Base-by-base conservation (phyloP, 2,797 vertebrate species). In the Rhyacichthys aspro region DNA sequence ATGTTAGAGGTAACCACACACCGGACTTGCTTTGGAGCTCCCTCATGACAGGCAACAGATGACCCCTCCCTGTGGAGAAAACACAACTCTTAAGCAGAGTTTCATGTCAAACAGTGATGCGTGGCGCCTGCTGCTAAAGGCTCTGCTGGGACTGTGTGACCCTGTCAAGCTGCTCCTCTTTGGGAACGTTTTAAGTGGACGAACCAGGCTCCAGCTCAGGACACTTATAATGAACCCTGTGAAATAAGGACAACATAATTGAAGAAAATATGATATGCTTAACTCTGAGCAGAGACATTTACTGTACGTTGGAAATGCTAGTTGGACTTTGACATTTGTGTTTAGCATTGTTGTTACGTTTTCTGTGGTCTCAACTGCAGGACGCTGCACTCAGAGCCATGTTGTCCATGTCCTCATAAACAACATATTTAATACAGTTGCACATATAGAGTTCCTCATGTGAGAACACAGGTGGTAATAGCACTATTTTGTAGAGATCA, bases 21-120 rank as follows among this genome's bases (percentile, higher is more conserved):
- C 41, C 60, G 19, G 62, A 67, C 70, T 39, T 59, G 38, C 57
- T 44, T 68, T 54, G 11, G 41, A 74, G 73, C 23, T 57, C 53
- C 54, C 46, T 43, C 42, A 74, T 14, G 63, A 55, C 63, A 56
- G 48, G 78, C 56, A 67, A 59, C 74, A 83, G 79, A 80, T 79
- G 81, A 76, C 76, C 41, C 14, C 39, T 53, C 73, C 55, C 65
- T 19, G 53, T 43, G 72, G 82, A 76, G 68, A 53, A 69, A 84
- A 79, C 78, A 43, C 33, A 60, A 41, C 68, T 68, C 61, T 64
- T 1, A 1, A 62, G 48, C 50, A 42, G 41, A 49, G 63, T 61
- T 72, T 82, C 57, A 63, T 60, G 72, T 70, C 65, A 59, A 63
- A 73, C 46, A 14, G 12, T 55, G 67, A 75, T 14, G 67, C 47